A percentile compares a stretch with the other conserved stretches of the same genome.
Conservation (phyloP, 2,888 invertebrate species). For the Ferrisia virgata region DNA sequence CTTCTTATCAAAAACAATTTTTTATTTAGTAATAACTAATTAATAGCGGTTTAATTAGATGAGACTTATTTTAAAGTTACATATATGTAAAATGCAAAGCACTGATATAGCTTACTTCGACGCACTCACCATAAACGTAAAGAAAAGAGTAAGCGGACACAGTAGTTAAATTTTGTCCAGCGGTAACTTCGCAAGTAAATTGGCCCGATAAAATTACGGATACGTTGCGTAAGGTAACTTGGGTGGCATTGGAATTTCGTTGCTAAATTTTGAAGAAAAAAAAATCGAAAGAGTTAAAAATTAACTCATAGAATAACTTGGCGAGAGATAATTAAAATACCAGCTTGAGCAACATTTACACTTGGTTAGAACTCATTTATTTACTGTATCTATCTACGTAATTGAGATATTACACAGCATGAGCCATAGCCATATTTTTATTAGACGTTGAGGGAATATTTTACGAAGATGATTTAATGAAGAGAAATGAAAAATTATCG, state of each 20-base stretch:
- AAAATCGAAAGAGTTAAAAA: neutral
- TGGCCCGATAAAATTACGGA: neutral
- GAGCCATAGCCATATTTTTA: neutral
- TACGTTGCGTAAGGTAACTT: slow-evolving; percentile 28
- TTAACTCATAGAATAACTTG: neutral
- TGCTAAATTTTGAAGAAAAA: neutral
- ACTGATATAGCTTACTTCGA: neutral
- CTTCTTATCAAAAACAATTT: neutral
- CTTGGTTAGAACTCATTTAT: neutral
- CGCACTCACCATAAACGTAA: neutral
- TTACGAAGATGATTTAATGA: neutral
- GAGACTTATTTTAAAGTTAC: neutral
- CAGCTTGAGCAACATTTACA: neutral
- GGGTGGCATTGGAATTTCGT: slow-evolving; percentile 17
- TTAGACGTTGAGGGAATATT: neutral
- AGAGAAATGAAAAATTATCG: neutral
- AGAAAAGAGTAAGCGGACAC: neutral
- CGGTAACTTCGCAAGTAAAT: slow-evolving; percentile 28
- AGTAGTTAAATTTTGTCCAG: slow-evolving; percentile 2
- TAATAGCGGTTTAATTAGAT: neutral
- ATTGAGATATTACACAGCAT: neutral
- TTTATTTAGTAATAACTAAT: neutral
- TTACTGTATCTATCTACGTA: neutral
- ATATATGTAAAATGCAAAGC: no score
- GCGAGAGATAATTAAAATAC: neutral